Base-by-base conservation (phyloP, 1,140 invertebrate species). In the Batillaria attramentaria region DNA sequence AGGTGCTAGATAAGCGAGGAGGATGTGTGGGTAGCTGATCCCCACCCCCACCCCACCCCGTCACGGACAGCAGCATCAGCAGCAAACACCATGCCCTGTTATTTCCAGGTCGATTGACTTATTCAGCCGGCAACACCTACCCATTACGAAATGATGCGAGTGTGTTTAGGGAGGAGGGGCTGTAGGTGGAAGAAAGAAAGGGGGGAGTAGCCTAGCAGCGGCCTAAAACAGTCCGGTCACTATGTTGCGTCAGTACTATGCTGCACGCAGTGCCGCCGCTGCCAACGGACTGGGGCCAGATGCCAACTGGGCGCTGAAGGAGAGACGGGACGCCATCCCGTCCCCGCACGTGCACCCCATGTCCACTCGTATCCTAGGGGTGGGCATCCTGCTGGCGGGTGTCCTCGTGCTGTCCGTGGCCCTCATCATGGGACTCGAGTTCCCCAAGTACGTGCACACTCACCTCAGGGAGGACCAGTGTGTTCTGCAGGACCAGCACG, bases 361-460 rank as follows among this genome's bases (percentile, higher is more conserved):
- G 78, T 83, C 84, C 50, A 81, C 70, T 28, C 73, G 75, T 20
- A 85, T 85, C 68, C 72, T 86, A 28, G 85, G 79, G 24, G 50
- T 84, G 8, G 85, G 85, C 16, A 79, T 86, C 35, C 46, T 83
- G 28, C 65, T 83, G 39, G 79, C 80, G 42, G 84, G 83, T 6
- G 78, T 78, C 33, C 62, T 86, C 1, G 68, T 85, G 39, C 78
- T 86, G 31, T 73, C 81, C 28, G 75, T 86, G 4, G 85, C 84
- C 1, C 79, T 86, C 43, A 86, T 86, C 83, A 85, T 86, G 72
- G 85, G 85, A 10, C 65, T 86, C 42, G 82, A 85, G 80, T 86
- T 86, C 72, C 85, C 85, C 39, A 81, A 82, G 57, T 83, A 84
- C 79, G 81, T 86, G 20, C 66, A 74, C 77, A 39, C 72, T 42